Evolutionary conservation across 2,888 invertebrate species (phyloP).

Genomic region (Tachina grossa): DNA sequence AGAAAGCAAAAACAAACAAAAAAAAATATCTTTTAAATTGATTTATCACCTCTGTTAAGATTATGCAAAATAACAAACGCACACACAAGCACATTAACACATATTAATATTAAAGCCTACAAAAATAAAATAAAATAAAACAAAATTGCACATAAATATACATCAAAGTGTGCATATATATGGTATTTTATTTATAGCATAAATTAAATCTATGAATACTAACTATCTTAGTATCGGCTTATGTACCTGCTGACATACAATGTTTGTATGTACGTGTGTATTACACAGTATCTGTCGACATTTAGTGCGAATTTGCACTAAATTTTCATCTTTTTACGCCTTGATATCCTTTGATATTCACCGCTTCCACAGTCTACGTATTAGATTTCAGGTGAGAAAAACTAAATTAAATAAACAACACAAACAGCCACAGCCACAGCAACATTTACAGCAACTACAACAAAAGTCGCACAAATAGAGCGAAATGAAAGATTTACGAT

Average conservation of each 20-base stretch:
- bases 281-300: conserved; percentile 15
- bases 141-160: conserved; percentile 16
- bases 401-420: conserved; percentile 47
- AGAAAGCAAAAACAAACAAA: conserved; percentile 31
- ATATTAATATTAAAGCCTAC: not conserved
- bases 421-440: conserved; percentile 12
- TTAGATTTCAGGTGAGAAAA: conserved; percentile 46
- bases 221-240: conserved; percentile 30
- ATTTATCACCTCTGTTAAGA: conserved; percentile 72
- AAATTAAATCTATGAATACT: conserved; percentile 52
- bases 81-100: conserved; percentile 19
- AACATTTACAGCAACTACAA: conserved; percentile 15
- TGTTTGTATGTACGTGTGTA: conserved; percentile 22
- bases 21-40: conserved; percentile 65
- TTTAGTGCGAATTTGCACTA: conserved; percentile 60
- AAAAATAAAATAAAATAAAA: not conserved
- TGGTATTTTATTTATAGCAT: conserved; percentile 36
- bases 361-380: conserved; percentile 49
- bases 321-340: conserved; percentile 68
- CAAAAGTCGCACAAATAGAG: conserved; percentile 45
- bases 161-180: not conserved
- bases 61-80: conserved; percentile 70
- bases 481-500: conserved; percentile 62
- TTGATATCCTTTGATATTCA: conserved; percentile 68
- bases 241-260: not conserved